These are phyloP conservation scores for Percopsis omiscomaycus DNA, from an alignment of 2,797 vertebrate species.

Conservation along the genomic window DNA sequence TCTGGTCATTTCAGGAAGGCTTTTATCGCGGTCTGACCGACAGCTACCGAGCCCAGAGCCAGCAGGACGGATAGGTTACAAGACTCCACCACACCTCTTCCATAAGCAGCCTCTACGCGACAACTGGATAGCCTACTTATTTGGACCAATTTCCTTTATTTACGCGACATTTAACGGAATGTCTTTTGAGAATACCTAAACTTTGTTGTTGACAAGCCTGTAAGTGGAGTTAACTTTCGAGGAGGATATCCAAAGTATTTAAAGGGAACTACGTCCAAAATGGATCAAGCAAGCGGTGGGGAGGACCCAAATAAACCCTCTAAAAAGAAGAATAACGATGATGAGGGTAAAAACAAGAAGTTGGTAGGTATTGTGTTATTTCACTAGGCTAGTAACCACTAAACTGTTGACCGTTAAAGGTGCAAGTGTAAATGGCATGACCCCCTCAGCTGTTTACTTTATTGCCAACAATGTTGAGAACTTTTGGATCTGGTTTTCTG, in stretches of 20 bases:
- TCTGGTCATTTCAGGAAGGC: conserved; percentile 42
- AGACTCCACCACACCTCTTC: conserved; percentile 65
- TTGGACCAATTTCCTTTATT: neutral
- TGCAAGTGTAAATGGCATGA: conserved; percentile 17
- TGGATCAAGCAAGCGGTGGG: conserved; percentile 82
- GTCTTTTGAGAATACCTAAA: conserved; percentile 68
- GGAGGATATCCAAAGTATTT: conserved; percentile 24
- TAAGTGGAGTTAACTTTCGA: conserved; percentile 48
- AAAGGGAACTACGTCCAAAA: conserved; percentile 43
- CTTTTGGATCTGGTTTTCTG: neutral
- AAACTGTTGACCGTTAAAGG: conserved; percentile 27
- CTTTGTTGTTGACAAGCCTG: conserved; percentile 23
- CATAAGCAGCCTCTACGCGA: conserved; percentile 19
- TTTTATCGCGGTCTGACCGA: conserved; percentile 17
- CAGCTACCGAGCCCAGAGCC: conserved; percentile 27
- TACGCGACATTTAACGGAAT: conserved; percentile 50
- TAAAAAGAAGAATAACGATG: conserved; percentile 80
- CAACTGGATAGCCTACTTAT: conserved; percentile 24
- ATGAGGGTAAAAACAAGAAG: conserved; percentile 84
- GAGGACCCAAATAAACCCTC: conserved; percentile 80
- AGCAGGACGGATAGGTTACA: conserved; percentile 43
- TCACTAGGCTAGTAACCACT: conserved; percentile 8
- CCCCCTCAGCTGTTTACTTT: neutral
- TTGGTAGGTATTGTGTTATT: conserved; percentile 71
- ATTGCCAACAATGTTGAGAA: neutral